phyloP scores from a whole-genome alignment of 2,113 vertebrate genomes.

The Mionectes macconnelli region DNA sequence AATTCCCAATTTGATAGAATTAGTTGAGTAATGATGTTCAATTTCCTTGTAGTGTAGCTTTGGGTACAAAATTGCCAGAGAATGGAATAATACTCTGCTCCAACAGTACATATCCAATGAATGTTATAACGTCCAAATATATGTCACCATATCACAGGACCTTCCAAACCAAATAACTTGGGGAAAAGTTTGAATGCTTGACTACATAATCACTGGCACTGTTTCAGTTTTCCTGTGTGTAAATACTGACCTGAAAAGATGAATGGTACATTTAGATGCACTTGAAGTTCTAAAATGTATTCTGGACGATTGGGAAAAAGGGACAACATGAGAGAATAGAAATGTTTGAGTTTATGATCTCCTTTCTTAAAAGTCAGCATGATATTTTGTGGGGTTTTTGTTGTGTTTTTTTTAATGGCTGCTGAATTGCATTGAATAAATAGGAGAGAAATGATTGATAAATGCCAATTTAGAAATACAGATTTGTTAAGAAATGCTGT shows the following conservation, averaged over 20 bases:
- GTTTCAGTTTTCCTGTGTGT: background rate
- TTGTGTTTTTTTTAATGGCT: background rate
- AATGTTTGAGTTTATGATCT: background rate
- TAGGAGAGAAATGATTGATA: background rate
- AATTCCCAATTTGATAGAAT: background rate
- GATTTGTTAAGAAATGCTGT: background rate
- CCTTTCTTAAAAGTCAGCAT: background rate
- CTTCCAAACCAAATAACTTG: background rate
- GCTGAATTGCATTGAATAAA: background rate
- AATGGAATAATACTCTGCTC: background rate
- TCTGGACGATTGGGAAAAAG: background rate
- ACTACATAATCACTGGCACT: background rate
- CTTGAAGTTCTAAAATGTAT: background rate
- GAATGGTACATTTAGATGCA: background rate
- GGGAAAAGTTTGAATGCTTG: background rate
- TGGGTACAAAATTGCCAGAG: background rate
- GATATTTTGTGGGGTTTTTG: rapidly evolving
- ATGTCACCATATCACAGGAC: background rate
- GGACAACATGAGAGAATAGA: background rate
- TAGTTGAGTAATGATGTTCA: background rate
- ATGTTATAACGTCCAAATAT: background rate
- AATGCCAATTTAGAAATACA: background rate
- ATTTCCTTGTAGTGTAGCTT: background rate
- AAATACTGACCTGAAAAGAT: background rate
- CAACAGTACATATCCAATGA: background rate